phyloP scores from a whole-genome alignment of 2,797 vertebrate genomes.

The Etheostoma perlongum region DNA sequence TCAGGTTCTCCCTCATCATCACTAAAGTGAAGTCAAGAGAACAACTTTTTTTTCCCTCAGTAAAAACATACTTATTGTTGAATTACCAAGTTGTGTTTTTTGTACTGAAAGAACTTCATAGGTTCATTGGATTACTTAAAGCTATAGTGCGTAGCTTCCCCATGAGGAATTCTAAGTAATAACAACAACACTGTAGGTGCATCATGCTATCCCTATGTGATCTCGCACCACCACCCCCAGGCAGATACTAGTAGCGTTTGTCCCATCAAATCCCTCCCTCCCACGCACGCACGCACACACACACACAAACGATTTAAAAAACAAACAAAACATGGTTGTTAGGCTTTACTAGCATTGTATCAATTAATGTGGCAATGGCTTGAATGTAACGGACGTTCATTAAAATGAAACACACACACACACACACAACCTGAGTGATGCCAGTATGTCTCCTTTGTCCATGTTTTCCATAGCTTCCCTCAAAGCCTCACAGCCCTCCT shows the following conservation, averaged over 20 bases:
- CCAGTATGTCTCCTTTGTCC: conserved; percentile 88
- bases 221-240: too few species aligned
- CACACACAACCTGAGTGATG: conserved; percentile 89
- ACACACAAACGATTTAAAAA: not conserved
- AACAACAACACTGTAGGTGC: too few species aligned
- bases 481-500: conserved; percentile 93
- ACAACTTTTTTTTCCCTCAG: not conserved
- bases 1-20: conserved; percentile 90
- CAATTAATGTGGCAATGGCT: too few species aligned
- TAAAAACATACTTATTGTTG: not conserved
- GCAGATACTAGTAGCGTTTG: too few species aligned
- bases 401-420: not conserved
- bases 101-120: not conserved
- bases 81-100: not conserved
- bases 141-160: too few species aligned
- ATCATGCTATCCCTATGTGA: too few species aligned
- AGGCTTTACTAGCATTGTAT: too few species aligned
- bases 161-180: too few species aligned
- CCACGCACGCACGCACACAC: too few species aligned
- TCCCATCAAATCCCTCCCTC: not conserved
- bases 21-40: conserved; percentile 64
- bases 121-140: not conserved
- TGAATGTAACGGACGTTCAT: too few species aligned
- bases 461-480: conserved; percentile 89
- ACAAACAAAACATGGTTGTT: too few species aligned